Evolutionary conservation across 2,888 invertebrate species (phyloP).

Genomic region (Phoenoteleia sp.): DNA sequence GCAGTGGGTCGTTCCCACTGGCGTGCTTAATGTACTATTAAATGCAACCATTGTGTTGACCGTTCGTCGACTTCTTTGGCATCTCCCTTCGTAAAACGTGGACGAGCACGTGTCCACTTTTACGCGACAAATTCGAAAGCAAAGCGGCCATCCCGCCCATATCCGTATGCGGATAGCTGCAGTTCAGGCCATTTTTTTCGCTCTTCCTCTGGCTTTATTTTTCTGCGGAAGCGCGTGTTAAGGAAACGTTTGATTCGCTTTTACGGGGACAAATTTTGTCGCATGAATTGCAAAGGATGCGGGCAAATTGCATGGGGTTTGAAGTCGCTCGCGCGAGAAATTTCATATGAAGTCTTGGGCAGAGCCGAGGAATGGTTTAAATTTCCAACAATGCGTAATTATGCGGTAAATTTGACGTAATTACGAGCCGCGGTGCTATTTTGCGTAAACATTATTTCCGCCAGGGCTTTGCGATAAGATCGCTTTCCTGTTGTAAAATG

Average conservation of each 20-base stretch:
- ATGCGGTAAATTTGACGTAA: constrained; percentile 61
- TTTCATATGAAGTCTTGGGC: background rate
- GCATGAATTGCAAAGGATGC: constrained; percentile 14
- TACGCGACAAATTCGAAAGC: constrained; percentile 80
- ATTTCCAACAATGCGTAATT: constrained; percentile 49
- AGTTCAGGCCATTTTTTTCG: background rate
- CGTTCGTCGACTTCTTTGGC: constrained; percentile 82
- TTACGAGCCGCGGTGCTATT: constrained; percentile 45
- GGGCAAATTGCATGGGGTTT: background rate
- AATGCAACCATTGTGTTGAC: constrained; percentile 84
- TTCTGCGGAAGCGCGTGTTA: constrained; percentile 47
- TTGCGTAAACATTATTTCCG: constrained; percentile 64
- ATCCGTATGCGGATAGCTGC: constrained; percentile 64
- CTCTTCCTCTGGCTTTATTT: constrained; percentile 14
- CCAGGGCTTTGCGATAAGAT: constrained; percentile 55
- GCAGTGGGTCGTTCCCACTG: constrained; percentile 62
- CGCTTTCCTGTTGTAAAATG: constrained; percentile 58
- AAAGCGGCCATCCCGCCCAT: constrained; percentile 79
- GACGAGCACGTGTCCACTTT: constrained; percentile 79
- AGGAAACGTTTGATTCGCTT: constrained; percentile 57
- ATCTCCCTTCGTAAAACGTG: constrained; percentile 57
- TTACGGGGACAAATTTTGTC: constrained; percentile 40
- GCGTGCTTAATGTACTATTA: constrained; percentile 86
- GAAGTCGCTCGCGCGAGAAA: background rate
- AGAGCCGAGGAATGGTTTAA: constrained; percentile 1